Base-by-base conservation (phyloP, 2,888 invertebrate species). In the Leucoptera coffeella region DNA sequence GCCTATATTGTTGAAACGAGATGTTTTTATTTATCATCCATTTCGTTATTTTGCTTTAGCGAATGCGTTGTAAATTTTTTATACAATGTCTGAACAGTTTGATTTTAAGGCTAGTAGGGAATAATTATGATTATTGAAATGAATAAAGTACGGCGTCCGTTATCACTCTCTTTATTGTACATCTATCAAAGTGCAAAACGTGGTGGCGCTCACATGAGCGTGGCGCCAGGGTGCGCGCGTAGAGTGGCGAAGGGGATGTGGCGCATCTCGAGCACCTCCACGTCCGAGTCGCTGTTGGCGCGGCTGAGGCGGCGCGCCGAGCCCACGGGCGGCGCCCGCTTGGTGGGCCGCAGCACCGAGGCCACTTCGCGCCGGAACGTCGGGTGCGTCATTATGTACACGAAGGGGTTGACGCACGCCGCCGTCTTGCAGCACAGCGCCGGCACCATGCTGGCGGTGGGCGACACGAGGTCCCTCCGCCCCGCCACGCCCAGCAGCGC, bases 391-490 rank as follows among this genome's bases (percentile, higher is more conserved):
- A 85, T 76, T 4, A 85, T 82, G 45, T 86, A 86, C 32, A 86
- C 72, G 42, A 85, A 85, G 0, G 89, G 88, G 56, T 90, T 85
- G 31, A 86, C 73, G 44, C 86, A 85, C 20, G 86, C 84, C 1
- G 87, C 84, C 0, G 81, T 77, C 53, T 90, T 90, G 47, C 86
- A 86, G 48, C 86, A 84, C 32, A 85, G 53, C 1, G 85, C 85
- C 0, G 86, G 87, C 19, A 85, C 64, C 82, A 85, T 84, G 0
- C 85, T 85, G 4, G 72, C 55, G 15, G 80, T 42, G 0, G 88
- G 88, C 0, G 82, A 78, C 20, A 89, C 69, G 9, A 78, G 49
- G 14, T 77, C 52, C 33, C 77, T 75, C 38, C 76, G 58, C 3
- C 80, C 81, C 32, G 77, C 77, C 36, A 85, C 77, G 0, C 87